Evolutionary conservation across 2,113 vertebrate species (phyloP), one percentile per base, ranked within the genome.

Genomic region (Phycodurus eques): DNA sequence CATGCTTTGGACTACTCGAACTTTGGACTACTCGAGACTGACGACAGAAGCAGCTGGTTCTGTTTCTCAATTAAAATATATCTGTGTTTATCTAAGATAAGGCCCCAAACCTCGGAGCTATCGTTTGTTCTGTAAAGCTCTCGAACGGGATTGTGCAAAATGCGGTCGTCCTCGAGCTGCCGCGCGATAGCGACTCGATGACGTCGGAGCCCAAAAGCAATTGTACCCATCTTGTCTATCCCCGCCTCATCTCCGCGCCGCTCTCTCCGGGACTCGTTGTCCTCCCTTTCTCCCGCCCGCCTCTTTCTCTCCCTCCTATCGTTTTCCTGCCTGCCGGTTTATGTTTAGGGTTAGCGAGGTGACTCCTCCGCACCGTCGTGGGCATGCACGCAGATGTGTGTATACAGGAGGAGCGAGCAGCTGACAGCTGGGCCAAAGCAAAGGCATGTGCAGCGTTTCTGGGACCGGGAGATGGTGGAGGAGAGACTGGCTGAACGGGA

Each of bases 341-440:
- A 90, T 89, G 90, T 94, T 93, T 93, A 90, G 89, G 90, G 91
- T 90, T 89, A 87, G 85, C n/a, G 39, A 80, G 82, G 81, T 63
- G 75, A 90, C 91, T 93, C 92, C 92, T 88, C 89, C 88, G 80
- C 79, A 84, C 82, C 91, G 88, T 92, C 92, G 93, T 93, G 93
- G 94, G 93, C 86, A 93, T 90, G 82, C 88, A 92, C 91, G 91
- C 74, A 91, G 93, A 93, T 93, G 92, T 89, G 83, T 85, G 86
- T 82, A 73, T 81, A 83, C 87, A 85, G 77, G 69, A 86, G 82
- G 67, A 85, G 75, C 87, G 75, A 77, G 88, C 90, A 91, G 91
- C 90, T 91, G 92, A 89, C 92, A 92, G 89, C 88, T 92, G 90
- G 85, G 77, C 81, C 75, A 82, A 90, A 89, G 82, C 82, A 89